phyloP scores from a whole-genome alignment of 2,888 invertebrate species.

The Nemurella pictetii region DNA sequence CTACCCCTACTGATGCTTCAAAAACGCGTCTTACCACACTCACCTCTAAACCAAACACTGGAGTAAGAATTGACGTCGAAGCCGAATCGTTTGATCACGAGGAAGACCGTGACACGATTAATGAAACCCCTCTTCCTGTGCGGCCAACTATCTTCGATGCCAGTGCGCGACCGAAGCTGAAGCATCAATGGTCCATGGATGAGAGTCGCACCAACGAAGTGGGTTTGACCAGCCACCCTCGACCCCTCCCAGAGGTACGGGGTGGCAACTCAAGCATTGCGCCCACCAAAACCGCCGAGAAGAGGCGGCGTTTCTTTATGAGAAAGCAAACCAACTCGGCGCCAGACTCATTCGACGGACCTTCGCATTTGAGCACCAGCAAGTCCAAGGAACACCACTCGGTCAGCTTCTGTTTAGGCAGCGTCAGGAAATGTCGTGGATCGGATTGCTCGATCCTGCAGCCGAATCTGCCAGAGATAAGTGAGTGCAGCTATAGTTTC shows the following conservation, averaged over 20 bases:
- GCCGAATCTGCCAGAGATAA: constrained; percentile 41
- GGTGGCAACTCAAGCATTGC: neutral
- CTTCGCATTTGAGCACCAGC: constrained; percentile 18
- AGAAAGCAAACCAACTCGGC: constrained; percentile 52
- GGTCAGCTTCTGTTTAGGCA: constrained; percentile 44
- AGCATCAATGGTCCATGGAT: constrained; percentile 45
- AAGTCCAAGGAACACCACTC: constrained; percentile 42
- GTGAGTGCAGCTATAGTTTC: constrained; percentile 39
- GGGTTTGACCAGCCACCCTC: constrained; percentile 1
- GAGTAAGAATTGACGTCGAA: constrained; percentile 5
- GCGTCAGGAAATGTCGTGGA: constrained; percentile 40
- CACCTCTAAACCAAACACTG: constrained; percentile 25
- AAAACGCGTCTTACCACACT: neutral
- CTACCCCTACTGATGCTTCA: neutral
- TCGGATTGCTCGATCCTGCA: constrained; percentile 41
- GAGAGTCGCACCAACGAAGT: constrained; percentile 38
- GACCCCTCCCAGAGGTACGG: constrained; percentile 24
- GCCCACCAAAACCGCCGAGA: constrained; percentile 44
- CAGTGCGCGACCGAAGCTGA: constrained; percentile 41
- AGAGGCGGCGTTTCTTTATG: constrained; percentile 47
- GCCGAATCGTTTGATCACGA: constrained; percentile 41
- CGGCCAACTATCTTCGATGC: constrained; percentile 38
- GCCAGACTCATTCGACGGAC: constrained; percentile 49
- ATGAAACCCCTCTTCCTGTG: constrained; percentile 35
- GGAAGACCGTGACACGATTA: constrained; percentile 41